Base-by-base conservation (phyloP, 2,797 vertebrate species). In the Hydrophis major region DNA sequence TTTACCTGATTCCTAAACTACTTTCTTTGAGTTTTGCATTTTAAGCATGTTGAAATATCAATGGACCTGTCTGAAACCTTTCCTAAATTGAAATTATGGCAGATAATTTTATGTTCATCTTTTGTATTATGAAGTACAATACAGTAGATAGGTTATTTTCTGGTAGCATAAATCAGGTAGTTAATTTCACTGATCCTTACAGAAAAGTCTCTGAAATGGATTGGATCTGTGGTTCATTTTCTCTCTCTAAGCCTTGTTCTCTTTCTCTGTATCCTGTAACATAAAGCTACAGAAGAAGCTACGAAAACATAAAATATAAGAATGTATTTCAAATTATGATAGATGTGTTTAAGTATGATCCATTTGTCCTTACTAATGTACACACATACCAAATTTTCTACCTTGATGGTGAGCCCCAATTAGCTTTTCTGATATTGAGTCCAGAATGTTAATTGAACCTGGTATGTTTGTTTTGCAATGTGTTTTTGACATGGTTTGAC, bases 91-190 rank as follows among this genome's bases (percentile, higher is more conserved):
- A 28, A 90, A 22, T 90, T 53, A 61, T 87, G 78, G 90, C 87
- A 92, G 90, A 32, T 91, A n/a, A 74, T 74, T 93, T 93, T 7
- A 78, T 50, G 25, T 63, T 93, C 90, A 63, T 14, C 86, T 86
- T 88, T 90, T 88, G 37, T 92, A 42, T 78, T 61, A 91, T 18
- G 11, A 91, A 86, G 60, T 63, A 60, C 37, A 92, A 91, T n/a
- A 78, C 6, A 87, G 28, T 86, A 89, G 74, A 25, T 3, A 16
- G 10, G 27, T 87, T 74, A 4, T 18, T 93, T 92, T 86, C 47
- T 55, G 37, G 86, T 92, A 55, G 78, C 89, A 61, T 25, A 88
- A 89, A 55, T 90, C 47, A 92, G 69, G 86, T 27, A 93, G 14
- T 90, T 90, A 93, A 83, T 6, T 69, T 86, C 74, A 87, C 8